Conservation (phyloP, 2,113 vertebrate species). For the Orientallactaga bullata region DNA sequence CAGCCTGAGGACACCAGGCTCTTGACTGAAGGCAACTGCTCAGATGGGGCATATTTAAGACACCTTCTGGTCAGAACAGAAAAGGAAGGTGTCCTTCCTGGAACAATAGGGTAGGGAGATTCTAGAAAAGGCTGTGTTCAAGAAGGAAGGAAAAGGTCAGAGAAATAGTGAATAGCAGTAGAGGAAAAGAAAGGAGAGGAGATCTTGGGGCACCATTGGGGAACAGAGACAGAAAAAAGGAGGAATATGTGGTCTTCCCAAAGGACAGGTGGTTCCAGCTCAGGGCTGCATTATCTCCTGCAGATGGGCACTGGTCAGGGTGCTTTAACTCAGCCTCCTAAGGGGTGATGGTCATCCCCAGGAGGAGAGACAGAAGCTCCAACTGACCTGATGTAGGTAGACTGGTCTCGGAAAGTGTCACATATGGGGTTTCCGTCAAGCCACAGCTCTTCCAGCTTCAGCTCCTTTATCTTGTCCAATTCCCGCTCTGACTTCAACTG, state of each 20-base stretch:
- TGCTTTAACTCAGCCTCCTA: conserved; percentile 66
- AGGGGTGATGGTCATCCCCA: conserved; percentile 80
- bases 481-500: conserved; percentile 93
- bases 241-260: conserved; percentile 63
- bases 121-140: conserved; percentile 73
- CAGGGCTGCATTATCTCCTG: conserved; percentile 76
- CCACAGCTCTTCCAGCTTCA: conserved; percentile 94
- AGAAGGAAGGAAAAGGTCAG: conserved; percentile 47
- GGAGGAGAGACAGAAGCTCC: conserved; percentile 72
- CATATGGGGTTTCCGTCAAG: conserved; percentile 92
- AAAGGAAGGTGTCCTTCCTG: conserved; percentile 59
- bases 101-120: conserved; percentile 60
- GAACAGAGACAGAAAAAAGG: conserved; percentile 39
- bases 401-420: conserved; percentile 91
- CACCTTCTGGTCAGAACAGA: neutral
- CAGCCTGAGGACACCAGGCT: neutral
- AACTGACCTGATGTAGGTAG: conserved; percentile 94
- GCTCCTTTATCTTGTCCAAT: conserved; percentile 92
- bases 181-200: neutral
- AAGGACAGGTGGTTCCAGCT: conserved; percentile 62
- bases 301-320: conserved; percentile 75
- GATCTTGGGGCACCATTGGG: conserved; percentile 4
- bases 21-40: conserved; percentile 17
- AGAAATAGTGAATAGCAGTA: conserved; percentile 14
- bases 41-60: fast-evolving